Evolutionary conservation across 1,140 invertebrate species (phyloP), one percentile per base, ranked within the genome.

Genomic region (Diorhabda sublineata): DNA sequence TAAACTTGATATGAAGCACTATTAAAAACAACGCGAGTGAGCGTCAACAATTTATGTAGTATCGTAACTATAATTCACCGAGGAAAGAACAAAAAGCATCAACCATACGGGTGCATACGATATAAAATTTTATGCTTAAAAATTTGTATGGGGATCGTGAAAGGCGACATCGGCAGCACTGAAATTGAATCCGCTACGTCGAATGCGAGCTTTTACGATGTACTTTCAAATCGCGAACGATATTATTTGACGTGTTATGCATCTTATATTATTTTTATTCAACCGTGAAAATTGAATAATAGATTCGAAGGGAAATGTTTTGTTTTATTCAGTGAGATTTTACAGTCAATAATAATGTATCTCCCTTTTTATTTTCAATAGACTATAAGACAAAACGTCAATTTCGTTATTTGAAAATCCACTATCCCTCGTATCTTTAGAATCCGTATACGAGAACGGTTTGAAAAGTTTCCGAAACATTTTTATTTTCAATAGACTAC

Each of bases 191-290:
- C 64, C 47, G 9, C 42, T 47, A 58, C 47, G 52, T 41, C 57
- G 56, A 42, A 42, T 42, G 64, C 64, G 47, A 58, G 52, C 64
- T 65, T 65, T 65, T 65, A 65, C 43, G 64, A 65, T 42, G 52
- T 52, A 43, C 64, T 62, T 42, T 47, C 64, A 41, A 65, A 58
- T 65, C 47, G 64, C 58, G 58, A 65, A 65, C 52, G 64, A 58
- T 58, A 65, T 65, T 58, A 58, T 65, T 65, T 26, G 52, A 65
- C 52, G 64, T 65, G 64, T 65, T 65, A 41, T 58, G 64, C 64
- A 65, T 65, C 42, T 9, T 8, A 3, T 62, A 42, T 3, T 43
- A 61, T 61, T 4, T 42, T 62, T 45, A 44, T 62, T n/a, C 6
- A 7, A n/a, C 26, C 47, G 2, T 52, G 47, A 52, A 52, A n/a